These are phyloP conservation scores for Acromyrmex echinatior DNA, from an alignment of 1,140 invertebrate genomes.

Conservation along the genomic window DNA sequence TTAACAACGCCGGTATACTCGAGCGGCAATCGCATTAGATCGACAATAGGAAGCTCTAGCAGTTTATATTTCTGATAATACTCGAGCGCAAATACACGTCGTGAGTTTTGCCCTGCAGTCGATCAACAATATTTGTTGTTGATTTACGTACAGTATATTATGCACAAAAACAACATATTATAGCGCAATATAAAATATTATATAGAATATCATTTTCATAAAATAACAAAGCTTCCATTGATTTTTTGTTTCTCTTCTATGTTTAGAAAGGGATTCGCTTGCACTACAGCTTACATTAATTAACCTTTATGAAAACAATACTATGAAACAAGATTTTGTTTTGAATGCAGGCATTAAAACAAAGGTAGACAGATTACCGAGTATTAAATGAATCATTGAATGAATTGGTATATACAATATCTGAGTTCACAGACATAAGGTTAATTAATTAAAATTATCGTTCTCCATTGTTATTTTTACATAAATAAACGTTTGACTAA, in stretches of 20 bases:
- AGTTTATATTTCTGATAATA: constrained; percentile 58
- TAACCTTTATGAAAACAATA: neutral
- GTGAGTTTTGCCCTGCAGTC: constrained; percentile 6
- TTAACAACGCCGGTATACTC: constrained; percentile 45
- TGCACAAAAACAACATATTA: neutral
- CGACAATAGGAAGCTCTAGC: constrained; percentile 8
- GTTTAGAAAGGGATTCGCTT: constrained; percentile 26
- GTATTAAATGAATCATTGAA: constrained; percentile 44
- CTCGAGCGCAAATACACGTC: constrained; percentile 1
- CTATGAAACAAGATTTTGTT: neutral
- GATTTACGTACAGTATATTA: constrained; percentile 7
- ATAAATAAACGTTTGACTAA: constrained; percentile 28
- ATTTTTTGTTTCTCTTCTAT: neutral
- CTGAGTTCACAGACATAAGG: neutral
- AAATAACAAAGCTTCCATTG: constrained; percentile 21
- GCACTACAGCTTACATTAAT: constrained; percentile 20
- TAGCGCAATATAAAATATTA: neutral
- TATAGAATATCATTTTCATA: constrained; percentile 11
- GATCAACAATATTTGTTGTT: constrained; percentile 9
- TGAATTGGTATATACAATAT: constrained; percentile 30
- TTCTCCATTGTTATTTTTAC: constrained; percentile 12
- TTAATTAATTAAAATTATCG: constrained; percentile 47
- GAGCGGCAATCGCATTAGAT: constrained; percentile 48
- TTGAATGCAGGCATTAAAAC: constrained; percentile 26
- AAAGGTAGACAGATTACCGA: constrained; percentile 12